A percentile compares a stretch with the other conserved stretches of the same genome.
Conservation (phyloP, 2,113 vertebrate species). For the Ictalurus punctatus region DNA sequence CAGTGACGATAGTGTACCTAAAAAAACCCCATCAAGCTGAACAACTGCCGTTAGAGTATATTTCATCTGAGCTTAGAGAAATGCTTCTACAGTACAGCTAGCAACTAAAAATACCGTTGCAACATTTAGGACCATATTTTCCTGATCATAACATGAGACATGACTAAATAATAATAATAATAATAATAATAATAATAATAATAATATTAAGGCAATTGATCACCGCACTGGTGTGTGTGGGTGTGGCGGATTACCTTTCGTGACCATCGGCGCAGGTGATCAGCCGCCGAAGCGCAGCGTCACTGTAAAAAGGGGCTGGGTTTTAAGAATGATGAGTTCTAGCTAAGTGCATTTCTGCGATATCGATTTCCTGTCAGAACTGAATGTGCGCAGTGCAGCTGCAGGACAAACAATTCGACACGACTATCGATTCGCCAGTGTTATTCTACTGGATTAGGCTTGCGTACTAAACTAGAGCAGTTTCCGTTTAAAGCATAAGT, state of each 20-base stretch:
- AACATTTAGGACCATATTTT: not conserved
- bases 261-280: not conserved
- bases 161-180: no score
- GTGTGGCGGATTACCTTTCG: not conserved
- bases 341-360: not conserved
- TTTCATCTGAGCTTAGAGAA: not conserved
- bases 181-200: no score
- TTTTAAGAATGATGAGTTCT: not conserved
- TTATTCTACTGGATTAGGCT: not conserved
- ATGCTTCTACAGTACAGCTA: not conserved
- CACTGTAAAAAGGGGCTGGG: no score
- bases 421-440: not conserved
- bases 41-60: not conserved
- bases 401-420: not conserved
- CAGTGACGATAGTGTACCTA: not conserved
- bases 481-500: not conserved
- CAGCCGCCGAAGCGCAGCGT: not conserved
- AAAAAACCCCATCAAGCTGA: not conserved
- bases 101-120: not conserved
- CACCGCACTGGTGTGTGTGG: not conserved
- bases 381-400: not conserved
- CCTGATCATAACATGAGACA: not conserved
- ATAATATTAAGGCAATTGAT: not conserved
- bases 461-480: not conserved
- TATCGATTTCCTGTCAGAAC: not conserved